Evolutionary conservation across 2,888 invertebrate genomes (phyloP).

Genomic region (Amiota mariae): DNA sequence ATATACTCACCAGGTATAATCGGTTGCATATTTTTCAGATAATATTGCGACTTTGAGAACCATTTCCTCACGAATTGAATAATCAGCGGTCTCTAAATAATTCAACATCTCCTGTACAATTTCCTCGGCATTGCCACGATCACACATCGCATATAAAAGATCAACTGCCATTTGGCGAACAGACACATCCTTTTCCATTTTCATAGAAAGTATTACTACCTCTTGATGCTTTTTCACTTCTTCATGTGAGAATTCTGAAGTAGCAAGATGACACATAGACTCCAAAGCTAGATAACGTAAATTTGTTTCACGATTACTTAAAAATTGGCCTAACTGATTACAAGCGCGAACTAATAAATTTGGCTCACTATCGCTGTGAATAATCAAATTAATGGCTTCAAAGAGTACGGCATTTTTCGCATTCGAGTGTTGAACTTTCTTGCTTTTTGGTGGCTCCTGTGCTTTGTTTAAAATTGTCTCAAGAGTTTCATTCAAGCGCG

Average conservation of each 20-base stretch:
- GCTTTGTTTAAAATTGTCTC: constrained; percentile 99
- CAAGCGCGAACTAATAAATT: constrained; percentile 97
- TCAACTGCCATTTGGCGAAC: constrained; percentile 99
- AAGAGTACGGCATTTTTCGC: constrained; percentile 99
- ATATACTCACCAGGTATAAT: constrained; percentile 93
- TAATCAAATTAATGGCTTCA: constrained; percentile 99
- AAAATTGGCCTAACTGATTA: constrained; percentile 98
- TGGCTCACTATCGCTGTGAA: constrained; percentile 98
- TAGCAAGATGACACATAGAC: constrained; percentile 99
- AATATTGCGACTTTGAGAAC: constrained; percentile 99
- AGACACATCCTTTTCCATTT: constrained; percentile 99
- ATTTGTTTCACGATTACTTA: constrained; percentile 98
- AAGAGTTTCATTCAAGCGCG: constrained; percentile 96
- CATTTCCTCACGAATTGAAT: constrained; percentile 99
- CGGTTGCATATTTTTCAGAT: constrained; percentile 99
- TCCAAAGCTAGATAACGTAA: constrained; percentile 97
- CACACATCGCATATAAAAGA: constrained; percentile 99
- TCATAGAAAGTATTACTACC: constrained; percentile 98
- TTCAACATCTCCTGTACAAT: constrained; percentile 99
- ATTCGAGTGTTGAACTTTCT: constrained; percentile 99
- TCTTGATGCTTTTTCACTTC: constrained; percentile 99
- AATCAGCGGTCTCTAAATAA: constrained; percentile 99
- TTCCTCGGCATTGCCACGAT: constrained; percentile 98
- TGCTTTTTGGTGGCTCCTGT: constrained; percentile 99
- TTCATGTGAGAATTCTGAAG: constrained; percentile 99